Base-by-base conservation (phyloP, 23 tunicate genomes). In the Trididemnum clinides region DNA sequence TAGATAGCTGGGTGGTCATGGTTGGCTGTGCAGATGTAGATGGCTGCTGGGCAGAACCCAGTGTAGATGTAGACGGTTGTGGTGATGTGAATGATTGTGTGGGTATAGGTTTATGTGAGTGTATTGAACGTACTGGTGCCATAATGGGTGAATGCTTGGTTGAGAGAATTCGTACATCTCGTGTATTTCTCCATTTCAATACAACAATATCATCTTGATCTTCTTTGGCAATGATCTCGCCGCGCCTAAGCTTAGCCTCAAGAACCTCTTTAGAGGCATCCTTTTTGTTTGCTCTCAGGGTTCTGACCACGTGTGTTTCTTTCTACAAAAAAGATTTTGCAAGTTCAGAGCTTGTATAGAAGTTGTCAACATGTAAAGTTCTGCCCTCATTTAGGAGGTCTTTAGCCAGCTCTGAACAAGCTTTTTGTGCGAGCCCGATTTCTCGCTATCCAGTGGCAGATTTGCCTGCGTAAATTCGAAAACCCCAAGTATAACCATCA, bases 101-200 rank as follows among this genome's bases (percentile, higher is more conserved):
- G 20, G 25, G 20, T n/a, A 37, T 66, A 31, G 75, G 22, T 31
- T 66, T 6, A 66, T 31, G 37, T 66, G 75, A 66, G 25, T 66
- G 75, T 6, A 31, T 66, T 66, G 75, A 66, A 31, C 75, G 75
- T 73, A 73, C 80, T 36, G 80, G 80, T 12, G 29, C 80, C 27
- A 73, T 73, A 73, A 73, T 73, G 54, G 80, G 80, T 20, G 80
- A 54, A 73, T 69, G 80, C 39, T 79, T 79, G 70, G 84, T 79
- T 33, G 84, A 0, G 0, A 79, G 70, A 35, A 79, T 54, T 37
- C 71, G 27, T 19, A 79, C 84, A 79, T 79, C 70, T 79, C 39
- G 35, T 31, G 54, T 73, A 39, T 73, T 57, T 39, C 28, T 73
- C 80, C 80, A 38, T 37, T 73, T 73, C 80, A 73, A 36, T 29